Percentiles rank a stretch among this genome's conserved stretches.
Evolutionary conservation across 2,113 vertebrate species (phyloP).

Genomic region (Formicarius rufipectus): DNA sequence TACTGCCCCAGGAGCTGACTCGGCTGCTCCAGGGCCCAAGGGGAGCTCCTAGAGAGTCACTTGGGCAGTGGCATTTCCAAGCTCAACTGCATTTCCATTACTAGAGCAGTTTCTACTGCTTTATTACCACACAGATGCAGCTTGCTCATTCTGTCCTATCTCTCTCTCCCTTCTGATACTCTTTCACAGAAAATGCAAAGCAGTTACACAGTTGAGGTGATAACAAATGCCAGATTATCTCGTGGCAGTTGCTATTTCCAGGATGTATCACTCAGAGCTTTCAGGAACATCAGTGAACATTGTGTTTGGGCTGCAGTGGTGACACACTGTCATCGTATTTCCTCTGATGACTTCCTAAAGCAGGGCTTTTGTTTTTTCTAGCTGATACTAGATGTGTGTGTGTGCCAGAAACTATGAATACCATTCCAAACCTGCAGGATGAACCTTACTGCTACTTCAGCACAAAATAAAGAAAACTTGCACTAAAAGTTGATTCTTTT

Average conservation of each 20-base stretch:
- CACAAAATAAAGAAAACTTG: not conserved
- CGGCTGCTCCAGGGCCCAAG: accelerated
- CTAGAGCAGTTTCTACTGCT: not conserved
- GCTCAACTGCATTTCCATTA: not conserved
- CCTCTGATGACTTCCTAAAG: conserved; percentile 32
- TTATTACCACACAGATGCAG: not conserved
- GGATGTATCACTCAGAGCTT: not conserved
- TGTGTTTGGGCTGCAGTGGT: not conserved
- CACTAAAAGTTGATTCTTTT: not conserved
- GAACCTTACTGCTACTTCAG: not conserved
- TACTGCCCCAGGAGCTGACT: not conserved
- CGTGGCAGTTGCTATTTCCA: not conserved
- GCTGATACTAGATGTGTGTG: not conserved
- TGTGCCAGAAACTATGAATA: not conserved
- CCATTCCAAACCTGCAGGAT: not conserved
- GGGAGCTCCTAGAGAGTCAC: not conserved
- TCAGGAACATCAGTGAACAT: not conserved
- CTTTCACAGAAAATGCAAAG: not conserved
- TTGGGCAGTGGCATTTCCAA: not conserved
- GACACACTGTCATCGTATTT: not conserved
- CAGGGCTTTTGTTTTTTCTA: not conserved
- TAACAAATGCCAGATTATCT: not conserved
- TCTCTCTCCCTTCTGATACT: not conserved
- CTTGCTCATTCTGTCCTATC: not conserved
- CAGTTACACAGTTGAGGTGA: not conserved